phyloP scores from a whole-genome alignment of 2,888 invertebrate species.

The Lasiommata megera region DNA sequence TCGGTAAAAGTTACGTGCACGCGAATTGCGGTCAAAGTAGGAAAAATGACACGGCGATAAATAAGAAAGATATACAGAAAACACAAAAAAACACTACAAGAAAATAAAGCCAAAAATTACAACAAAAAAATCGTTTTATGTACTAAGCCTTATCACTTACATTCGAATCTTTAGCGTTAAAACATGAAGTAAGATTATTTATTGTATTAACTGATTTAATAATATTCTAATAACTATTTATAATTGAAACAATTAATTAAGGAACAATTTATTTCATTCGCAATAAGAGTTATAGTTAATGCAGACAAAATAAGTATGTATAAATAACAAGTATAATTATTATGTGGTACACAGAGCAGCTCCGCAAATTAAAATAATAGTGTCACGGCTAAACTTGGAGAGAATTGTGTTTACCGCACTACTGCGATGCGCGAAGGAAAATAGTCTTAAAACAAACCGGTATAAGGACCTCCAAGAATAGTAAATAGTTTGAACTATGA shows the following conservation, averaged over 20 bases:
- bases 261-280: background rate
- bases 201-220: too few species aligned
- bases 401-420: constrained; percentile 20
- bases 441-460: constrained; percentile 13
- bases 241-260: too few species aligned
- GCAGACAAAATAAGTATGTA: constrained; percentile 12
- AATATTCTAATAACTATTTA: too few species aligned
- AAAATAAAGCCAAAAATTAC: too few species aligned
- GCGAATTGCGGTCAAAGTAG: constrained; percentile 2
- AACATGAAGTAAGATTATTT: too few species aligned
- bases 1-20: constrained; percentile 34
- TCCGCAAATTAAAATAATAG: constrained; percentile 63
- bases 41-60: constrained; percentile 23
- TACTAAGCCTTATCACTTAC: too few species aligned
- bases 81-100: too few species aligned
- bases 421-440: constrained; percentile 11
- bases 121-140: too few species aligned
- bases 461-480: constrained; percentile 17
- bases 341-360: constrained; percentile 44
- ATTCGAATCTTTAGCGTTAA: too few species aligned
- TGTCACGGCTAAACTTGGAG: constrained; percentile 40
- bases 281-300: background rate
- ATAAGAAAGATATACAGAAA: too few species aligned
- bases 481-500: constrained; percentile 35
- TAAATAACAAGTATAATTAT: constrained; percentile 53